phyloP scores from a whole-genome alignment of 2,888 invertebrate genomes.

The Chouioia cunea region DNA sequence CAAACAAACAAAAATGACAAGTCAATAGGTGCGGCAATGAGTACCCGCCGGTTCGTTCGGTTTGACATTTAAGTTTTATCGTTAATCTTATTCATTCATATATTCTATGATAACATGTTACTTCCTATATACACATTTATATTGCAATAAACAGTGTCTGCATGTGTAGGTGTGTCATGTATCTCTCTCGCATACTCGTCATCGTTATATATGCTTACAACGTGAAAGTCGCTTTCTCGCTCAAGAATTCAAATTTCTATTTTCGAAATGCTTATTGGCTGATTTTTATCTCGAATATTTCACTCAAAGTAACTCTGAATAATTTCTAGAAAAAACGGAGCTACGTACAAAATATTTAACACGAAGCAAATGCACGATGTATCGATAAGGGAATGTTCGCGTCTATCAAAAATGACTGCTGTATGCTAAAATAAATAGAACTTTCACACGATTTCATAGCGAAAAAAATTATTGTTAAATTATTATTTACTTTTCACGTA shows the following conservation, averaged over 20 bases:
- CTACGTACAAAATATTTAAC: constrained; percentile 2
- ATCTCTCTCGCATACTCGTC: constrained; percentile 49
- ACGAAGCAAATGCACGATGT: no score
- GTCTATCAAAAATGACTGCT: constrained; percentile 2
- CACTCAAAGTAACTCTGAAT: constrained; percentile 39
- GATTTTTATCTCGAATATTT: constrained; percentile 15
- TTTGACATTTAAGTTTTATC: constrained; percentile 50
- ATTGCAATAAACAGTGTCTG: constrained; percentile 65
- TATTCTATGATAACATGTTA: constrained; percentile 59
- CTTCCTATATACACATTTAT: constrained; percentile 68
- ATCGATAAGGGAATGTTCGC: neutral
- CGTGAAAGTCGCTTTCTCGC: constrained; percentile 46
- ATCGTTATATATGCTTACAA: constrained; percentile 47
- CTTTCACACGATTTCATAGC: neutral
- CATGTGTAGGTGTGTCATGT: constrained; percentile 52
- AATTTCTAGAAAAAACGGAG: constrained; percentile 9
- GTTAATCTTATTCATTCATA: constrained; percentile 60
- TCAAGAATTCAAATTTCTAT: constrained; percentile 29
- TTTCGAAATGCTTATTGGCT: constrained; percentile 26
- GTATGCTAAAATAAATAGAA: constrained; percentile 3
- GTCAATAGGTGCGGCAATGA: constrained; percentile 57
- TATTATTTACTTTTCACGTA: no score
- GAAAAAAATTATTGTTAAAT: constrained; percentile 27
- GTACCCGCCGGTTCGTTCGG: constrained; percentile 54
- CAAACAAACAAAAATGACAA: neutral